Conservation (phyloP, 2,888 invertebrate species). For the Nyleta sp. region DNA sequence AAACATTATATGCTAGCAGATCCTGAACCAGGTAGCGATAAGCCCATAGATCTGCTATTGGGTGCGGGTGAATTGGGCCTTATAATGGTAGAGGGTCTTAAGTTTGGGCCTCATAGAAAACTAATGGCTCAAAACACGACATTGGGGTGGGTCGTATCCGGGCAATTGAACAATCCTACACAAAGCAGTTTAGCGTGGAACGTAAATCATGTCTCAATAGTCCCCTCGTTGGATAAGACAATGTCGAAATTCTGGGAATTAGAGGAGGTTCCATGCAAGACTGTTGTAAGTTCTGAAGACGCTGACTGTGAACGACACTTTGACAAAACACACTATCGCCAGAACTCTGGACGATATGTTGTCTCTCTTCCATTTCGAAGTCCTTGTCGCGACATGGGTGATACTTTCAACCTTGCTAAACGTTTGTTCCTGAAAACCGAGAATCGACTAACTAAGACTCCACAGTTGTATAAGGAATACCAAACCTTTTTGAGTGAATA, state of each 20-base stretch:
- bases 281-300: background rate
- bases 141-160: slow-evolving; percentile 20
- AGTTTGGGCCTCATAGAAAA: no score
- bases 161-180: background rate
- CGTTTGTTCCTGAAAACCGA: no score
- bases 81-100: background rate
- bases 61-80: background rate
- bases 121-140: slow-evolving; percentile 14
- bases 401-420: no score
- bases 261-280: slow-evolving; percentile 8
- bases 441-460: no score
- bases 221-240: background rate
- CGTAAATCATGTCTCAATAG: no score
- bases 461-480: no score
- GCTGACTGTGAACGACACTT: slow-evolving; percentile 1
- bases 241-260: slow-evolving; percentile 13
- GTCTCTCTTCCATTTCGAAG: background rate
- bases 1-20: no score
- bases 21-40: no score
- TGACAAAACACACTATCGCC: background rate
- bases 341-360: background rate
- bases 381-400: no score
- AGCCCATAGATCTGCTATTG: slow-evolving; percentile 3
- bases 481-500: background rate
- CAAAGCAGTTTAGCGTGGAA: no score